Evolutionary conservation across 2,888 invertebrate species (phyloP).

Genomic region (Plebejus argus): DNA sequence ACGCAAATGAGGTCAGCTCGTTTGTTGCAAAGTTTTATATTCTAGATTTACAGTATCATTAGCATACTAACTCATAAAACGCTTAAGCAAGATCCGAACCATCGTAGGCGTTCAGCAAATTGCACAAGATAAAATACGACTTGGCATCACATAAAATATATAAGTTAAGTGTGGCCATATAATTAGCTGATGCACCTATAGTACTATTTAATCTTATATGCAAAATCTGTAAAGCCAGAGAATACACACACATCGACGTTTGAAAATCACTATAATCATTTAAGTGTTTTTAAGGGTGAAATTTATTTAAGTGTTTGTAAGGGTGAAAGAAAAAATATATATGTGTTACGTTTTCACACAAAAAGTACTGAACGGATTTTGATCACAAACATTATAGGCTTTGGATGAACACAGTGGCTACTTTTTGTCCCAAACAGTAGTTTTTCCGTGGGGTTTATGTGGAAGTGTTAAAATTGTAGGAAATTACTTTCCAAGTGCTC

Average conservation of each 20-base stretch:
- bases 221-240: background rate
- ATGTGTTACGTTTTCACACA: too few species aligned
- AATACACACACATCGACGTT: too few species aligned
- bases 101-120: conserved; percentile 27
- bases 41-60: conserved; percentile 16
- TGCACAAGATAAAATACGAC: conserved; percentile 11
- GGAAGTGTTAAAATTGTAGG: background rate
- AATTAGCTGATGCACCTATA: background rate
- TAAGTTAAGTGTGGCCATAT: background rate
- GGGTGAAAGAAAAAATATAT: too few species aligned
- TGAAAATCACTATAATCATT: too few species aligned
- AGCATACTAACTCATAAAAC: conserved; percentile 31
- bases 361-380: too few species aligned
- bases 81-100: conserved; percentile 7
- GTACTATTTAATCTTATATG: background rate
- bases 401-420: too few species aligned
- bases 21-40: conserved; percentile 26
- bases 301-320: too few species aligned
- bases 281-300: too few species aligned
- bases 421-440: background rate
- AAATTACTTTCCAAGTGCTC: background rate
- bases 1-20: conserved; percentile 7
- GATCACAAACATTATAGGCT: too few species aligned
- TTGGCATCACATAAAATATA: background rate
- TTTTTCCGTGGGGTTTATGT: background rate